These are phyloP conservation scores for Phoenicopterus ruber DNA, from an alignment of 2,113 vertebrate species.

Conservation along the genomic window DNA sequence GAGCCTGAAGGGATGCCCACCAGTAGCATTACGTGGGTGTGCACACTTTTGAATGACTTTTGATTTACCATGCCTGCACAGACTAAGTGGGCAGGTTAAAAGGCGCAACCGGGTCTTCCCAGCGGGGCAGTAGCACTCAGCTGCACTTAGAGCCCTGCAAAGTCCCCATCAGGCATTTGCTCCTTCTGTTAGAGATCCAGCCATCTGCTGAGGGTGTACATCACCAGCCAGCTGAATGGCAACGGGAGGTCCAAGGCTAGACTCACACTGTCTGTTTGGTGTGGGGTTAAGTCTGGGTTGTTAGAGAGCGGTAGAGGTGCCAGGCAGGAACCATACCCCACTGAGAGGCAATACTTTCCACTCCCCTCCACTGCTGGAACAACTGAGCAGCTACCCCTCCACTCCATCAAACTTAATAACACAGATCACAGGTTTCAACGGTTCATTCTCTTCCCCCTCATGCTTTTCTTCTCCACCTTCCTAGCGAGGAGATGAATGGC, in stretches of 20 bases:
- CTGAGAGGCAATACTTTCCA: not conserved
- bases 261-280: not conserved
- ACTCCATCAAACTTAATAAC: not conserved
- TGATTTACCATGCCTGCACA: rapidly evolving
- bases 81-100: not conserved
- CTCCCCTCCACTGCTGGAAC: not conserved
- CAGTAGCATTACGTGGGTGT: not conserved
- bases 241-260: not conserved
- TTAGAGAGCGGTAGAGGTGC: not conserved
- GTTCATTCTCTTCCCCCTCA: not conserved
- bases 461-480: not conserved
- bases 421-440: not conserved
- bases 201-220: not conserved
- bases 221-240: not conserved
- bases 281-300: too few species aligned
- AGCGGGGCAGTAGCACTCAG: not conserved
- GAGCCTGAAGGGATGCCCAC: not conserved
- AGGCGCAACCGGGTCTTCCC: not conserved
- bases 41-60: not conserved
- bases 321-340: not conserved
- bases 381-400: not conserved
- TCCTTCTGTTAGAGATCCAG: not conserved
- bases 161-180: not conserved
- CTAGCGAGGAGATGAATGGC: not conserved
- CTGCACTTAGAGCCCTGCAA: not conserved